Percentiles rank a stretch among this genome's conserved stretches.
Conservation (phyloP, 2,113 vertebrate species). For the Nerophis lumbriciformis region DNA sequence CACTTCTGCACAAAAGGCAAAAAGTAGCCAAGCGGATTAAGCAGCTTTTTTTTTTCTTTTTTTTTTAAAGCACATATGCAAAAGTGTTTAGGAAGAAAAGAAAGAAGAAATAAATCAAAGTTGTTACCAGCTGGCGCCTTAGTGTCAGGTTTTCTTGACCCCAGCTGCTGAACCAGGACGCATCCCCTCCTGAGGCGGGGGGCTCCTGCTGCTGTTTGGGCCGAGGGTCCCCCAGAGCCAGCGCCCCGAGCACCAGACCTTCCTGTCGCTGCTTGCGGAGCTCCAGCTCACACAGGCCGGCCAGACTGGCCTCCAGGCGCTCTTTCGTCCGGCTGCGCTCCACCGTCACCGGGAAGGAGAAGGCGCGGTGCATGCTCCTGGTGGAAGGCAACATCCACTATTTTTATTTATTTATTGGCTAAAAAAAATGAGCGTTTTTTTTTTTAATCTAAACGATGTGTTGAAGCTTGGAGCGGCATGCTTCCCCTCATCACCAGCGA, state of each 20-base stretch:
- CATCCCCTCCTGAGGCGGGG: conserved; percentile 38
- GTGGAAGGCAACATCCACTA: too few relatives aligned
- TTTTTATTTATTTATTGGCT: too few relatives aligned
- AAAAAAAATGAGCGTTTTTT: too few relatives aligned
- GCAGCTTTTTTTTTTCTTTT: neutral
- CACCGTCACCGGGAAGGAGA: conserved; percentile 65
- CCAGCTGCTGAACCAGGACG: conserved; percentile 63
- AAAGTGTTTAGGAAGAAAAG: conserved; percentile 1
- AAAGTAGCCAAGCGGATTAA: conserved; percentile 41
- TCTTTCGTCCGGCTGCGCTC: conserved; percentile 72
- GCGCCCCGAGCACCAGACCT: conserved; percentile 69
- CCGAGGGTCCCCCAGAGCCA: conserved; percentile 58
- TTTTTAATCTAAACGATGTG: neutral
- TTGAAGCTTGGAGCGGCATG: conserved; percentile 42
- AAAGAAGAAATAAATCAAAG: conserved; percentile 4
- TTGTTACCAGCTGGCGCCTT: conserved; percentile 74
- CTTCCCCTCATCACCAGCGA: conserved; percentile 22
- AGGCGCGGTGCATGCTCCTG: conserved; percentile 61
- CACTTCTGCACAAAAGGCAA: conserved; percentile 44
- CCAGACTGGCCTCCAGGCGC: conserved; percentile 70
- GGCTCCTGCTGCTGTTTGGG: conserved; percentile 16
- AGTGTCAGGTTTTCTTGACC: conserved; percentile 70
- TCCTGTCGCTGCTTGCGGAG: conserved; percentile 72
- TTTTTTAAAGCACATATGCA: neutral
- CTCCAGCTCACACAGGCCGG: conserved; percentile 73